Percentiles rank a stretch among this genome's conserved stretches.
These are phyloP conservation scores for Isoperla grammatica DNA, from an alignment of 2,888 invertebrate species.

Conservation along the genomic window DNA sequence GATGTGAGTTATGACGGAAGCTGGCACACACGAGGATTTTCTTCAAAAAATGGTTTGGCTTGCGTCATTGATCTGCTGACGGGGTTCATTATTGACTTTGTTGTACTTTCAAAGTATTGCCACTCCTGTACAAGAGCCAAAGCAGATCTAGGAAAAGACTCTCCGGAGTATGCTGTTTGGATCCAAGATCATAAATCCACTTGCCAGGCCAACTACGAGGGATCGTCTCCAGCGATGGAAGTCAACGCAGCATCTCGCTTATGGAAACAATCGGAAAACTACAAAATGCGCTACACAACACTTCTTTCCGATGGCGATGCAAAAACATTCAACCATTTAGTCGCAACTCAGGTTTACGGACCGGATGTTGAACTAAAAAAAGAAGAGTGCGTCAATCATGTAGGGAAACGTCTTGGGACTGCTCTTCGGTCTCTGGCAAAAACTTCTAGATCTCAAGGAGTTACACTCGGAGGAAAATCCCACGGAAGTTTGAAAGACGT, in stretches of 20 bases:
- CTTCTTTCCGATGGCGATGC: slow-evolving; percentile 23
- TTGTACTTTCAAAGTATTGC: too few species aligned
- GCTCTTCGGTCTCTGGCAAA: slow-evolving; percentile 13
- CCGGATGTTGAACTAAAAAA: slow-evolving; percentile 13
- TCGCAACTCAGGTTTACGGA: slow-evolving; percentile 10
- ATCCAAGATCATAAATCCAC: too few species aligned
- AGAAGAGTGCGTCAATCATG: slow-evolving; percentile 27
- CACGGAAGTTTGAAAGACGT: slow-evolving; percentile 19
- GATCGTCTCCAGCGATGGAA: too few species aligned
- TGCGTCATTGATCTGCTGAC: too few species aligned
- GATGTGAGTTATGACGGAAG: too few species aligned
- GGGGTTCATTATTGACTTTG: too few species aligned
- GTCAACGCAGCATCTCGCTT: not conserved
- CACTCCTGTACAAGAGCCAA: too few species aligned
- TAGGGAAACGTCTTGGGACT: slow-evolving; percentile 20
- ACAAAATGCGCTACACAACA: slow-evolving; percentile 19
- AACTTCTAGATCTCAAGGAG: not conserved
- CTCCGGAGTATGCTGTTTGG: too few species aligned
- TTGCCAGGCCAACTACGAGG: too few species aligned
- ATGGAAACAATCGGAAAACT: slow-evolving; percentile 22
- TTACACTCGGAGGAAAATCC: slow-evolving; percentile 21
- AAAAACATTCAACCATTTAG: slow-evolving; percentile 20
- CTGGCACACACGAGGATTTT: too few species aligned
- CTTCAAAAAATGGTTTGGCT: too few species aligned
- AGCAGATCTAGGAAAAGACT: too few species aligned